These are phyloP conservation scores for Saguinus imperator DNA, from an alignment of 2,113 vertebrate species.

Conservation along the genomic window DNA sequence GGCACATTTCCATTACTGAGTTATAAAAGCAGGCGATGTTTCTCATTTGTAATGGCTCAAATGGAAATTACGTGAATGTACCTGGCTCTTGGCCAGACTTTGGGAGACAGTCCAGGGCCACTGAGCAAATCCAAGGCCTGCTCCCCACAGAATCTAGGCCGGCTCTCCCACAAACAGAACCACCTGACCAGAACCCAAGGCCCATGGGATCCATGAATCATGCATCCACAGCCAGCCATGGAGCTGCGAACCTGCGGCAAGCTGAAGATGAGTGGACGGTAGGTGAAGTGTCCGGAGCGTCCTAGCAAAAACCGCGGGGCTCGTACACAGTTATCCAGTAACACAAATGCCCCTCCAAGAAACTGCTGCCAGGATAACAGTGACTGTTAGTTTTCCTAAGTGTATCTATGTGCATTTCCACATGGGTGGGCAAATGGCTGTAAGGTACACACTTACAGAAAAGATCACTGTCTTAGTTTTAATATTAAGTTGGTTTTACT, in stretches of 20 bases:
- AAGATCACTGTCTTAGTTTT: background rate
- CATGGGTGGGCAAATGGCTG: rapidly evolving
- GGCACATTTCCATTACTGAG: background rate
- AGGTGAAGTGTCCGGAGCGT: rapidly evolving
- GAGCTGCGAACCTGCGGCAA: rapidly evolving
- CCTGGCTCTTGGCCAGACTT: background rate
- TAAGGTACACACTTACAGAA: rapidly evolving
- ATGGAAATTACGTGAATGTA: background rate
- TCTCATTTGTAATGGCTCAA: background rate
- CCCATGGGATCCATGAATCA: rapidly evolving
- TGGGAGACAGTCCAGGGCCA: background rate
- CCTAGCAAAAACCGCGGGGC: rapidly evolving
- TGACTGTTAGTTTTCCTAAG: rapidly evolving
- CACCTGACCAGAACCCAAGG: rapidly evolving
- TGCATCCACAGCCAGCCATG: rapidly evolving
- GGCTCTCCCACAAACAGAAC: too few species aligned
- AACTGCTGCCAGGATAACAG: rapidly evolving
- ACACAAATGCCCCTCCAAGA: rapidly evolving
- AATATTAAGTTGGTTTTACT: background rate
- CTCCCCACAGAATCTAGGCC: rapidly evolving
- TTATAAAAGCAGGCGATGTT: background rate
- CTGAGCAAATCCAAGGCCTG: too few species aligned
- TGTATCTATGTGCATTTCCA: rapidly evolving
- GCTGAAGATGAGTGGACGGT: rapidly evolving
- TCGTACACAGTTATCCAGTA: rapidly evolving